A percentile compares a stretch with the other conserved stretches of the same genome.
phyloP scores from a whole-genome alignment of 2,113 vertebrate genomes.

The Saimiri boliviensis region DNA sequence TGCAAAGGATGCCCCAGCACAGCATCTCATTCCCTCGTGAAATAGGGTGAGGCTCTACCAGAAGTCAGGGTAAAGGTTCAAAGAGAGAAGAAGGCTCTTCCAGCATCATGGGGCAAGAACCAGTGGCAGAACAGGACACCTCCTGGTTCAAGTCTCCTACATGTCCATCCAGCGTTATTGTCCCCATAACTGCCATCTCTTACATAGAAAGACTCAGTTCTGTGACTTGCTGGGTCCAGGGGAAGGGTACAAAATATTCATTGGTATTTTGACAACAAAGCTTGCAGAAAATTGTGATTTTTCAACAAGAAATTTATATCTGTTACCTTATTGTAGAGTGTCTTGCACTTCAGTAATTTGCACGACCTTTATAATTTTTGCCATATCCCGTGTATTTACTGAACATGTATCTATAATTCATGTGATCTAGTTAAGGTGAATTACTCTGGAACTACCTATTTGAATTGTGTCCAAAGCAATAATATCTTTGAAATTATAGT shows the following conservation, averaged over 20 bases:
- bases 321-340: neutral
- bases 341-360: neutral
- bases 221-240: neutral
- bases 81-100: neutral
- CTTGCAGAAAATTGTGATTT: neutral
- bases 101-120: neutral
- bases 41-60: neutral
- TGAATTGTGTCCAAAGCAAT: neutral
- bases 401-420: neutral
- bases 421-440: neutral
- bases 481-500: constrained; percentile 32
- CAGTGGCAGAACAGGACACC: neutral
- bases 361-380: neutral
- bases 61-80: neutral
- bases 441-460: neutral
- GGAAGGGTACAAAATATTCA: neutral
- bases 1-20: neutral
- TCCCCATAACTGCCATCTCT: neutral
- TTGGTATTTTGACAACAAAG: neutral
- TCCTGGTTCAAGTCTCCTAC: neutral
- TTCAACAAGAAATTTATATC: neutral
- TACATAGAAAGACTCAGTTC: neutral
- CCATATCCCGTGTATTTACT: neutral
- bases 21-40: neutral
- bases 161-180: no score